Conservation (phyloP, 2,113 vertebrate genomes). For the Glareola pratincola region DNA sequence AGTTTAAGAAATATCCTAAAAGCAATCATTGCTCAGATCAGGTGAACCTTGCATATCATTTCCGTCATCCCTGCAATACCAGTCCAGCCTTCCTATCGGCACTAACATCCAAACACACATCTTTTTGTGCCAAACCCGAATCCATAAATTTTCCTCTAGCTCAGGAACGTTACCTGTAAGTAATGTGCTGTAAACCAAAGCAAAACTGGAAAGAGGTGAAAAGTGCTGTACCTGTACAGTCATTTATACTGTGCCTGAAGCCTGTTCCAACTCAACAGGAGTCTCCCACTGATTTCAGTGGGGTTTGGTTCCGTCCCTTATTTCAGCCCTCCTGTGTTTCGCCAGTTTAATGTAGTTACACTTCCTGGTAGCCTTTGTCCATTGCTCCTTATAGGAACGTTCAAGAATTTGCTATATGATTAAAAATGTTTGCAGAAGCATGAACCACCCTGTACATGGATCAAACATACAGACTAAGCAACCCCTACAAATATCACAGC, state of each 20-base stretch:
- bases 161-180: not conserved
- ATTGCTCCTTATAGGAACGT: not conserved
- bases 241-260: not conserved
- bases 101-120: not conserved
- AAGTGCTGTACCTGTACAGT: not conserved
- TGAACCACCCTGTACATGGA: not conserved
- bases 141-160: not conserved
- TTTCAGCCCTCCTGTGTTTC: not conserved
- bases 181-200: not conserved
- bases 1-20: not conserved
- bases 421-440: not conserved
- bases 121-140: not conserved
- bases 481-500: not conserved
- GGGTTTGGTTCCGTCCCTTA: not conserved
- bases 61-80: not conserved
- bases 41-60: not conserved
- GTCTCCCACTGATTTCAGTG: not conserved
- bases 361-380: not conserved
- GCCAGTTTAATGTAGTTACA: not conserved
- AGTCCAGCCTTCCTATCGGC: not conserved
- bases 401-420: not conserved
- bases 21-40: not conserved
- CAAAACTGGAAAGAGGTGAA: not conserved
- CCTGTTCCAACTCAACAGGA: conserved; percentile 1
- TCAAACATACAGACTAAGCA: not conserved